Base-by-base conservation (phyloP, 2,888 invertebrate species). In the Masnerella sp. region DNA sequence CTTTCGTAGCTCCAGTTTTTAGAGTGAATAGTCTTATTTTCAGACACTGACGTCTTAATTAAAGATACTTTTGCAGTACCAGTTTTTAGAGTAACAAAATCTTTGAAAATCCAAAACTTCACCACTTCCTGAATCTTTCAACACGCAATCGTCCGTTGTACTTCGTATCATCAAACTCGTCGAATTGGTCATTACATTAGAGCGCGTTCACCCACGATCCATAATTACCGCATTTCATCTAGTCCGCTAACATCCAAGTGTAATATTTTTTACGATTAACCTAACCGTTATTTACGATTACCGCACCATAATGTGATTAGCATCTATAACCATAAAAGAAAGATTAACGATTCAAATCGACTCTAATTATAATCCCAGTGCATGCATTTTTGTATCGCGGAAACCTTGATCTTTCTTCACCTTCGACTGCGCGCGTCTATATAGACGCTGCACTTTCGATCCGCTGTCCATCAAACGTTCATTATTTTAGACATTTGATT, bases 321-420 rank as follows among this genome's bases (percentile, higher is more conserved):
- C 59, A 71, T 71, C 65, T 65, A 71, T 71, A 71, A 71, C 65
- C 71, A 65, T 65, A 71, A 71, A 71, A 59, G 59, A 65, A 64
- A 59, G 65, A 71, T 71, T 59, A 64, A 71, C 64, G 71, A 71
- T 71, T 71, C 64, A 71, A 71, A 71, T 71, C 71, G 58, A 51
- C 58, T 58, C 64, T 71, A 71, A 71, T 71, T 71, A 64, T 58
- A 71, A 71, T 64, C 58, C 36, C 64, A 43, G 58, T 34, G 34
- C 58, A 38, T 17, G 61, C 52, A 59, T 59, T 58, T 64, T 59
- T 71, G 32, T 56, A 30, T 54, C 58, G 51, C 42, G 64, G 14
- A 64, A 71, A 59, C 71, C 65, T 65, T 71, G 71, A 71, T 71
- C 71, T 71, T 71, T 71, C 71, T 59, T 71, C 71, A 71, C 71